These are phyloP conservation scores for Cryptus viduatorius DNA, from an alignment of 2,888 invertebrate genomes.

Conservation along the genomic window DNA sequence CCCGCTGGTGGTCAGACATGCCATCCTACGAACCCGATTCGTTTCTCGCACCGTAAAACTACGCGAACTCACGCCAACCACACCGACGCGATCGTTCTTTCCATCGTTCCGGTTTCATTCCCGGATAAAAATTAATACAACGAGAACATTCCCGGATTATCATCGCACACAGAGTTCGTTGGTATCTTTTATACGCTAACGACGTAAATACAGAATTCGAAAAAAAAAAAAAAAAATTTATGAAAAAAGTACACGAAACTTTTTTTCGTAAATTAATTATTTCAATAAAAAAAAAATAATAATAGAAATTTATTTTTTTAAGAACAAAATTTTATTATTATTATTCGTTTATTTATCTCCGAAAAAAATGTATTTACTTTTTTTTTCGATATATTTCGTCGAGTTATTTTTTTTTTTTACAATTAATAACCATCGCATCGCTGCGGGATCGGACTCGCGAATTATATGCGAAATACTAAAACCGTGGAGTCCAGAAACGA, in stretches of 20 bases:
- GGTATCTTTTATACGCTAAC: slow-evolving; percentile 18
- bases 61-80: slow-evolving; percentile 8
- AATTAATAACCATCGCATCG: no score
- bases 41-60: slow-evolving; percentile 4
- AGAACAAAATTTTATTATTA: no score
- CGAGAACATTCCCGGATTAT: slow-evolving; percentile 38
- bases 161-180: slow-evolving; percentile 19
- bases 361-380: no score
- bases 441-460: no score
- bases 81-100: slow-evolving; percentile 9
- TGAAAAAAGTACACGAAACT: background rate
- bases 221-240: background rate
- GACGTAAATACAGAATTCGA: slow-evolving; percentile 27
- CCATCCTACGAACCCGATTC: background rate
- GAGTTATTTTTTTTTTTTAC: no score
- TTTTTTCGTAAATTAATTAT: no score
- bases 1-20: slow-evolving; percentile 66
- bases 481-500: no score
- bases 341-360: no score
- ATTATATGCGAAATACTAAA: no score
- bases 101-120: slow-evolving; percentile 60
- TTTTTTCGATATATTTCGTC: no score
- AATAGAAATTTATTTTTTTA: no score
- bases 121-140: slow-evolving; percentile 49
- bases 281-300: no score